Evolutionary conservation across 1,140 invertebrate species (phyloP), one percentile per base, ranked within the genome.

Genomic region (Danaus melanippus): DNA sequence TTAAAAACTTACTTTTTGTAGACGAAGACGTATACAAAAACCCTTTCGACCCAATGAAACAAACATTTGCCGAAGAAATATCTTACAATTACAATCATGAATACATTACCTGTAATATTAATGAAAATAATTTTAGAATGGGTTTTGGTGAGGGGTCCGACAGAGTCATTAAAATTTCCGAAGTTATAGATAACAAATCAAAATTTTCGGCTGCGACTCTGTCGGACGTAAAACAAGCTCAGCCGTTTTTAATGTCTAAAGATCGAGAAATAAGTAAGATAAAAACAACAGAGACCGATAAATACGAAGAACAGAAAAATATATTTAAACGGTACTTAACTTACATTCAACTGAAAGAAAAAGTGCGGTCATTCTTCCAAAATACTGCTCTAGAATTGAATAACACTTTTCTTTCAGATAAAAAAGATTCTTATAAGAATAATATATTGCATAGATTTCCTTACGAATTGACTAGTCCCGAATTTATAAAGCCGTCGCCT

Each of bases 131-230:
- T 84, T 84, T 84, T 77, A 76, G 71, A 76, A 84, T 84, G 87
- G 87, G 85, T 88, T 88, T 88, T 88, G 85, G 85, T 87, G 84
- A 87, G 76, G 64, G 77, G 86, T 88, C 87, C 87, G 87, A 68
- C 87, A 88, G 87, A 86, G 85, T 85, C 78, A 79, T 80, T 69
- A 71, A 77, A 80, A 75, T 79, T 84, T 80, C 72, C 62, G 74
- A 74, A 74, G 69, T 72, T 60, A 64, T 66, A 76, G 68, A 67
- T 74, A 71, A 71, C 67, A 61, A 66, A 71, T 73, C 69, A 74
- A 81, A 84, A 75, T 64, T 79, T 78, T 81, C 84, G 84, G 84
- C 84, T 86, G 87, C 80, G 79, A 81, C 81, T 85, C 84, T 88
- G 87, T 85, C 87, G 87, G 87, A 87, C 87, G 81, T 86, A 82